phyloP scores from a whole-genome alignment of 2,888 invertebrate genomes.

The Dicyrtomina minuta region DNA sequence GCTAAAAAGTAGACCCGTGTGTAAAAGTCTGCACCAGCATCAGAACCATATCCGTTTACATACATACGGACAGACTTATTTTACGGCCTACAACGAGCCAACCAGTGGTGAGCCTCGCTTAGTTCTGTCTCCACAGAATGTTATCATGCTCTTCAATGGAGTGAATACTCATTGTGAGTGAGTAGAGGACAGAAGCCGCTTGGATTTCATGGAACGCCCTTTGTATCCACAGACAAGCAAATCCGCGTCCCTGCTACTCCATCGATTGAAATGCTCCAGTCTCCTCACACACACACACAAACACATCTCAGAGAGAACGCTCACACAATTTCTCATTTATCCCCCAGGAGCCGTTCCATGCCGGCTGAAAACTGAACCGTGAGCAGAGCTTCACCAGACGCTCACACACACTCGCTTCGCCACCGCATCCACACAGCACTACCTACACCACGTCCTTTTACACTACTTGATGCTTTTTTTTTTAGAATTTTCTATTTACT shows the following conservation, averaged over 20 bases:
- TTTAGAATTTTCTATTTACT: too few relatives aligned
- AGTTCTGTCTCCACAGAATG: neutral
- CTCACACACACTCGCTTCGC: too few relatives aligned
- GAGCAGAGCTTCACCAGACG: too few relatives aligned
- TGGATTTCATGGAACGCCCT: constrained; percentile 20
- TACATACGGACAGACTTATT: too few relatives aligned
- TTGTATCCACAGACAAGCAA: constrained; percentile 3
- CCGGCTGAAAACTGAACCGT: constrained; percentile 5
- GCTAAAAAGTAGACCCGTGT: too few relatives aligned
- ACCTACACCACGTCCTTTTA: too few relatives aligned
- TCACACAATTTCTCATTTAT: constrained; percentile 9
- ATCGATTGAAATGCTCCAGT: neutral
- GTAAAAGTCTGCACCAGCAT: too few relatives aligned
- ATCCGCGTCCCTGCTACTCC: constrained; percentile 3
- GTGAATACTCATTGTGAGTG: neutral
- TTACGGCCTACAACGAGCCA: too few relatives aligned
- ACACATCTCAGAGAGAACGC: neutral
- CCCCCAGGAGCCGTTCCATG: constrained; percentile 13
- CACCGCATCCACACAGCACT: too few relatives aligned
- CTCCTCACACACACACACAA: neutral
- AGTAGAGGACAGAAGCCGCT: constrained; percentile 10
- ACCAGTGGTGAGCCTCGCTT: neutral
- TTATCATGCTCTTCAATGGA: too few relatives aligned
- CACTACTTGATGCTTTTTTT: too few relatives aligned
- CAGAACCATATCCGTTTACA: too few relatives aligned